A percentile compares a stretch with the other conserved stretches of the same genome.
Evolutionary conservation across 2,113 vertebrate genomes (phyloP).

Genomic region (Kobus ellipsiprymnus): DNA sequence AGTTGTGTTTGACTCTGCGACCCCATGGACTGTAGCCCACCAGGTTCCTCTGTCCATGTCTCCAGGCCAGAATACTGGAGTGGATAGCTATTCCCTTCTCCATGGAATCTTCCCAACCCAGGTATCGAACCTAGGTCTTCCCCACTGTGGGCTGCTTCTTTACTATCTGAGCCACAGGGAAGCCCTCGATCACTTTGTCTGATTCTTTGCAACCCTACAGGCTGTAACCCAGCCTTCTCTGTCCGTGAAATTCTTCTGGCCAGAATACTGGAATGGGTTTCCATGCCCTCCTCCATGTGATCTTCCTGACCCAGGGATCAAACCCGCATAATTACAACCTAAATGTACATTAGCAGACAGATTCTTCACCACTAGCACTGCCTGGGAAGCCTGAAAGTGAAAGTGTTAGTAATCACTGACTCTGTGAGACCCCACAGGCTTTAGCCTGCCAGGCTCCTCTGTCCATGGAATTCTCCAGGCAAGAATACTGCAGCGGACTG

Average conservation of each 20-base stretch:
- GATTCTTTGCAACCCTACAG: background rate
- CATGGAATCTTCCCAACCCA: background rate
- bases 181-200: background rate
- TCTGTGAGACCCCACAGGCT: background rate
- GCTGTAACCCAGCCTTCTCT: background rate
- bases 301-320: background rate
- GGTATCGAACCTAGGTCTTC: background rate
- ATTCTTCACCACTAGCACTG: background rate
- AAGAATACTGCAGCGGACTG: background rate
- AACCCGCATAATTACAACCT: fast-evolving
- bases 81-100: background rate
- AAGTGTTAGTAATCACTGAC: background rate
- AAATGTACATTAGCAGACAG: background rate
- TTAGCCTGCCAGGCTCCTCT: background rate
- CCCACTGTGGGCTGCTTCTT: background rate
- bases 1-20: fast-evolving
- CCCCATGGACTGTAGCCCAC: background rate
- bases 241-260: background rate
- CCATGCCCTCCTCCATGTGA: background rate
- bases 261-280: background rate
- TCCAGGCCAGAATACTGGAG: background rate
- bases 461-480: background rate
- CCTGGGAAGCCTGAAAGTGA: background rate
- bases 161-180: background rate
- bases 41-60: background rate